Percentiles rank a stretch among this genome's conserved stretches.
These are phyloP conservation scores for Drosophila arawakana DNA, from an alignment of 1,140 invertebrate genomes.

Conservation along the genomic window DNA sequence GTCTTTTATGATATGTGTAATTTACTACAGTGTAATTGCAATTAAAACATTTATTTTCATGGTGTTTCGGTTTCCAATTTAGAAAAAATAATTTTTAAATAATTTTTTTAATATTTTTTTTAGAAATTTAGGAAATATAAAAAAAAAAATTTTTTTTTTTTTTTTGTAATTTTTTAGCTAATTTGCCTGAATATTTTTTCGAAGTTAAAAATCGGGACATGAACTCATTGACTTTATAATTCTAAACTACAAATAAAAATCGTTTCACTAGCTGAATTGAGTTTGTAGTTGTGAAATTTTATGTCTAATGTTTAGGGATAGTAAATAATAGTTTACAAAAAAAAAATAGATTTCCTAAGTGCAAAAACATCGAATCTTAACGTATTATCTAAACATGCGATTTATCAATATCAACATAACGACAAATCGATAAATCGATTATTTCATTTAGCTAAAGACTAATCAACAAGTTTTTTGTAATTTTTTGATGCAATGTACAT, in stretches of 20 bases:
- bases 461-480: slow-evolving; percentile 61
- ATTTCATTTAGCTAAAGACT: slow-evolving; percentile 63
- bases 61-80: neutral
- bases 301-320: slow-evolving; percentile 13
- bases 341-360: slow-evolving; percentile 18
- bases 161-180: neutral
- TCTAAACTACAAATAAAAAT: neutral
- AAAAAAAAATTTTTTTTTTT: too few species aligned
- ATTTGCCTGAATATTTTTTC: neutral
- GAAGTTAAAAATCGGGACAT: slow-evolving; percentile 2
- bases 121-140: neutral
- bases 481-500: slow-evolving; percentile 33
- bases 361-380: slow-evolving; percentile 7
- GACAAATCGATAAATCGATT: neutral
- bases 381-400: neutral
- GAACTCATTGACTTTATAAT: neutral
- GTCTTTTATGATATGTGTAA: slow-evolving; percentile 62
- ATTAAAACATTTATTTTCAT: slow-evolving; percentile 4
- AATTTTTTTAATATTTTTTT: too few species aligned
- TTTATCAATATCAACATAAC: neutral
- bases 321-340: neutral
- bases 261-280: slow-evolving; percentile 17
- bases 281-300: neutral
- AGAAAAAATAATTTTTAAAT: too few species aligned
- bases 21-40: slow-evolving; percentile 58